A percentile compares a stretch with the other conserved stretches of the same genome.
Evolutionary conservation across 2,888 invertebrate genomes (phyloP).

Genomic region (Sarcophaga rosellei): DNA sequence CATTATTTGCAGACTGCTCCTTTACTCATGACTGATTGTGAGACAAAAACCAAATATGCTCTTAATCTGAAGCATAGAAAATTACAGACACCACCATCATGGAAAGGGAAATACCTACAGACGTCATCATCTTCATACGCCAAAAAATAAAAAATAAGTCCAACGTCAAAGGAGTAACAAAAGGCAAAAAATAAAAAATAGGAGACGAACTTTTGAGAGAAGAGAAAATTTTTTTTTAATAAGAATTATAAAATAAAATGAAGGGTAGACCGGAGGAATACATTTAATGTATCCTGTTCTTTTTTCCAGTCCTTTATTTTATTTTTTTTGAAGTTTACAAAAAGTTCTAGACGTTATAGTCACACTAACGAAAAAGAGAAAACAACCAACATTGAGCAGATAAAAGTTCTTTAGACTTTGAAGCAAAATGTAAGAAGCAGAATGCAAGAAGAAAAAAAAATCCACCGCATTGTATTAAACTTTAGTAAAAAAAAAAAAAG

Average conservation of each 20-base stretch:
- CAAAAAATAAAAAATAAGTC: constrained; percentile 1
- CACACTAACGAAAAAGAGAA: constrained; percentile 18
- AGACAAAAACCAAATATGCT: constrained; percentile 68
- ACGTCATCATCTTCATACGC: constrained; percentile 54
- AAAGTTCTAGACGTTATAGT: constrained; percentile 46
- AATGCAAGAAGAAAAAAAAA: constrained; percentile 40
- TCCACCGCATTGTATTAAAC: constrained; percentile 58
- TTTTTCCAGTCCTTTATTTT: neutral
- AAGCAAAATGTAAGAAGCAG: constrained; percentile 31
- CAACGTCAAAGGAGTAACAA: constrained; percentile 55
- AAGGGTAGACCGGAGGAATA: constrained; percentile 54
- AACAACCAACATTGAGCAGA: constrained; percentile 9
- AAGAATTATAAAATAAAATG: constrained; percentile 66
- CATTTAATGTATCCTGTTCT: constrained; percentile 63
- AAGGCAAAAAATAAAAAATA: constrained; percentile 17
- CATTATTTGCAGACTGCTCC: constrained; percentile 66
- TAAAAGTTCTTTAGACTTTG: constrained; percentile 58
- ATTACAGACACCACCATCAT: constrained; percentile 26
- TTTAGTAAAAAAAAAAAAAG: neutral
- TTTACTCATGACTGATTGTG: constrained; percentile 66
- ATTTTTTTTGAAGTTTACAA: constrained; percentile 9
- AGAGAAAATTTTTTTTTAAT: constrained; percentile 53
- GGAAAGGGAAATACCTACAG: constrained; percentile 32
- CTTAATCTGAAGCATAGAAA: constrained; percentile 54
- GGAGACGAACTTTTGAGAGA: neutral